These are phyloP conservation scores for Cylindroiulus punctatus DNA, from an alignment of 2,888 invertebrate genomes.

Conservation along the genomic window DNA sequence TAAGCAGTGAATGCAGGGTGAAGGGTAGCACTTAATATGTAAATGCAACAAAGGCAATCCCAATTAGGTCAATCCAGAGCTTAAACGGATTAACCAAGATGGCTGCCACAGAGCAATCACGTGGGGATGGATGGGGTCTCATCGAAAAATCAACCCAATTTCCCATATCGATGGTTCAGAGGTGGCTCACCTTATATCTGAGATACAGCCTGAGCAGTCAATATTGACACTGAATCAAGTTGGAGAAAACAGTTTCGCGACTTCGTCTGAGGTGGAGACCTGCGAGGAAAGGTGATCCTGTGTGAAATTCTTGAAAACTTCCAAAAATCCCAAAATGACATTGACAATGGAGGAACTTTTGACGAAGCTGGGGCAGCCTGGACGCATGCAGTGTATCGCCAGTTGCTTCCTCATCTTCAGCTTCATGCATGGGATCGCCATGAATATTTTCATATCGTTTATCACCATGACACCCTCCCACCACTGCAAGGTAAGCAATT, in stretches of 20 bases:
- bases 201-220: background rate
- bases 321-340: background rate
- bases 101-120: background rate
- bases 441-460: slow-evolving; percentile 51
- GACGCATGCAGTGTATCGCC: slow-evolving; percentile 42
- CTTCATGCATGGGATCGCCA: slow-evolving; percentile 28
- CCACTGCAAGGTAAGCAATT: slow-evolving; percentile 55
- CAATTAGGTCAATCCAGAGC: slow-evolving; percentile 8
- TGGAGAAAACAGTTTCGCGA: background rate
- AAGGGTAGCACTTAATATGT: background rate
- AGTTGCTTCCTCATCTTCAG: slow-evolving; percentile 39
- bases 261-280: background rate
- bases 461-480: slow-evolving; percentile 51
- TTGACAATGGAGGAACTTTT: slow-evolving; percentile 49
- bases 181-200: slow-evolving; percentile 33
- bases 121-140: background rate
- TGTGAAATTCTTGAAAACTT: background rate
- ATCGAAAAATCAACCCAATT: background rate
- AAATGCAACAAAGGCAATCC: background rate
- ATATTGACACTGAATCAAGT: background rate
- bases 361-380: slow-evolving; percentile 44
- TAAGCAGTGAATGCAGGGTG: background rate
- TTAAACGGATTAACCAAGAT: background rate
- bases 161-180: background rate
- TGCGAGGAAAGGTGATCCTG: background rate